Evolutionary conservation across 2,113 vertebrate genomes (phyloP), one percentile per base, ranked within the genome.

Genomic region (Glaucidium brasilianum): DNA sequence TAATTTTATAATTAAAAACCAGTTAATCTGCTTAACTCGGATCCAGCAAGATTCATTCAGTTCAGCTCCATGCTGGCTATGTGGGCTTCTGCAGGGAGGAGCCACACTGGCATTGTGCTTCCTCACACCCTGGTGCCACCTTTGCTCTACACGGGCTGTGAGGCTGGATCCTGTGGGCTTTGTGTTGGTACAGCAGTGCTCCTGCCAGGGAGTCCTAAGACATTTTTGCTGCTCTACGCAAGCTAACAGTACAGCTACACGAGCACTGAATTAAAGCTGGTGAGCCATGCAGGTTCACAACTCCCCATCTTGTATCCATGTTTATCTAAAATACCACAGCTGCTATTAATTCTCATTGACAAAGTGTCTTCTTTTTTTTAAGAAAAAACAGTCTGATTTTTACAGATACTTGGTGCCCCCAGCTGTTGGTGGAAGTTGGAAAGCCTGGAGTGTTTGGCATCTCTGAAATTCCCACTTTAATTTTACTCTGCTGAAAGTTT

Each of bases 221-320:
- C 2, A 0, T 34, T 50, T 82, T 76, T 76, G 11, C 19, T 0
- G 0, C 56, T 58, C 45, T 53, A 0, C 1, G 1, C 22, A 18
- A 67, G 18, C 53, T 77, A 29, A 41, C 2, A 4, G 45, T 86
- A 39, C 35, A 60, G 30, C 34, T 49, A 23, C 30, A 39, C 21
- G 32, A 90, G 30, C 43, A 15, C 35, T 66, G 23, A n/a, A 34
- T 64, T 52, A 39, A 83, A 52, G 14, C 13, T 23, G 30, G 41
- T 14, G 37, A 66, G 45, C 66, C 11, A 3, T 13, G 59, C 22
- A 3, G 30, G 39, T 66, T 69, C 21, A 69, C 77, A 32, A 32
- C 6, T 73, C 41, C 17, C 12, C 4, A 4, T 43, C 87, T 89
- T 80, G 12, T 83, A 22, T 72, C 37, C 66, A 67, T 25, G 7